A percentile compares a stretch with the other conserved stretches of the same genome.
phyloP scores from a whole-genome alignment of 2,888 invertebrate genomes.

The Lithophane ornitopus region DNA sequence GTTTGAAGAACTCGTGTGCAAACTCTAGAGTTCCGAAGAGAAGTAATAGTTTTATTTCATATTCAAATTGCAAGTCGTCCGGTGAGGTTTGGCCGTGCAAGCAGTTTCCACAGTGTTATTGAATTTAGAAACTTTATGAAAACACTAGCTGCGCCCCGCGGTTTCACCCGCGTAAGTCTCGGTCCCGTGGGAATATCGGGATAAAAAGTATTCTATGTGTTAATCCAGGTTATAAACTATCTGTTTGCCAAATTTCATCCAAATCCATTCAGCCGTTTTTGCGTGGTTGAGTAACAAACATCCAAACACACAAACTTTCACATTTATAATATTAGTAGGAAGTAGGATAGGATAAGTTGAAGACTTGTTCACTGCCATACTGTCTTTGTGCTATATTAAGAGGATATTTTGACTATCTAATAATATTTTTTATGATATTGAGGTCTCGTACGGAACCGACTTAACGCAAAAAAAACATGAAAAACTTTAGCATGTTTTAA shows the following conservation, averaged over 20 bases:
- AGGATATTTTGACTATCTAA: not conserved
- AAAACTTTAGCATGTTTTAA: not conserved
- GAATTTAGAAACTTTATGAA: conserved; percentile 53
- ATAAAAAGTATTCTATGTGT: no score
- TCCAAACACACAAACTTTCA: no score
- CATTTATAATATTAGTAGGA: no score
- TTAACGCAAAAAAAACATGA: not conserved
- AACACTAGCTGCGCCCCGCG: no score
- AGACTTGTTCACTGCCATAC: conserved; percentile 5
- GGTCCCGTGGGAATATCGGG: no score
- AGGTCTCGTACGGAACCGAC: not conserved
- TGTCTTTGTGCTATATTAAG: no score
- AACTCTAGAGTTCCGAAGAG: conserved; percentile 21
- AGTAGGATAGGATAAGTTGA: no score
- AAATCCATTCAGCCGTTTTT: no score
- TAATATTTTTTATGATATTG: not conserved
- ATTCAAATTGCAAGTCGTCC: conserved; percentile 47
- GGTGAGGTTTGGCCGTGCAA: conserved; percentile 26
- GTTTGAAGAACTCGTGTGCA: not conserved
- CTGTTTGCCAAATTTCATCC: no score
- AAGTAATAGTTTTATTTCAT: conserved; percentile 34
- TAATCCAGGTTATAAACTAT: no score
- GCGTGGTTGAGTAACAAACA: no score
- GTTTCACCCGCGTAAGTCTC: no score
- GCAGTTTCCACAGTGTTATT: conserved; percentile 41